Percentiles rank a stretch among this genome's conserved stretches.
Conservation (phyloP, 2,113 vertebrate species). For the Accipiter cooperii region DNA sequence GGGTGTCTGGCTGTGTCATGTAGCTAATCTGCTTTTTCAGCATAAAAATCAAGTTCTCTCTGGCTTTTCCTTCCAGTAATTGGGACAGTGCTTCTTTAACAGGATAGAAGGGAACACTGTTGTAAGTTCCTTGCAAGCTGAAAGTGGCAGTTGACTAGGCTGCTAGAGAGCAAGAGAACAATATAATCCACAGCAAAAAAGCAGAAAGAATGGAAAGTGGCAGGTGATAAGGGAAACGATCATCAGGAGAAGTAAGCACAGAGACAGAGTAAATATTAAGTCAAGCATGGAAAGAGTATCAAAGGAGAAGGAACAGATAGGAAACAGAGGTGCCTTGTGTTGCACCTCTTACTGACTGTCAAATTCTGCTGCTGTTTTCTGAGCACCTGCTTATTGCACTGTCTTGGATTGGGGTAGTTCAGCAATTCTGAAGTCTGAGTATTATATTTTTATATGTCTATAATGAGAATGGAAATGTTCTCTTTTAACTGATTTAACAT, state of each 20-base stretch:
- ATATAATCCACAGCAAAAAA: too few relatives aligned
- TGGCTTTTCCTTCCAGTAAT: not conserved
- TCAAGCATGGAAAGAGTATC: not conserved
- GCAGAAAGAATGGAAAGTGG: not conserved
- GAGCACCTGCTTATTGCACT: not conserved
- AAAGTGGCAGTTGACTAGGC: slow-evolving; percentile 9
- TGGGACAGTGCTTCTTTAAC: not conserved
- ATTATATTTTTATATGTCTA: not conserved
- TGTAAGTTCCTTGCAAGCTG: not conserved
- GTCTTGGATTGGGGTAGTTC: not conserved
- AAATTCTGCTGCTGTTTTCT: not conserved
- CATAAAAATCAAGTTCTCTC: not conserved
- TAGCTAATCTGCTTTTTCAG: not conserved
- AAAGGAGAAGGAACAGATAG: not conserved
- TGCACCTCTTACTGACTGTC: not conserved
- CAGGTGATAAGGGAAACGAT: not conserved
- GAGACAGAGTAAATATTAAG: not conserved
- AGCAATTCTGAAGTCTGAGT: not conserved
- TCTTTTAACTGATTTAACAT: not conserved
- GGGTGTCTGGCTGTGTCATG: not conserved
- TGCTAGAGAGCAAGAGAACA: not conserved
- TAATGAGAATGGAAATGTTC: not conserved
- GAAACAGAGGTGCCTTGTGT: not conserved
- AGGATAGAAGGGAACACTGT: not conserved
- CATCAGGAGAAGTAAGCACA: not conserved